Percentiles rank a stretch among this genome's conserved stretches.
Evolutionary conservation across 2,797 vertebrate species (phyloP).

Genomic region (Oreochromis grahami): DNA sequence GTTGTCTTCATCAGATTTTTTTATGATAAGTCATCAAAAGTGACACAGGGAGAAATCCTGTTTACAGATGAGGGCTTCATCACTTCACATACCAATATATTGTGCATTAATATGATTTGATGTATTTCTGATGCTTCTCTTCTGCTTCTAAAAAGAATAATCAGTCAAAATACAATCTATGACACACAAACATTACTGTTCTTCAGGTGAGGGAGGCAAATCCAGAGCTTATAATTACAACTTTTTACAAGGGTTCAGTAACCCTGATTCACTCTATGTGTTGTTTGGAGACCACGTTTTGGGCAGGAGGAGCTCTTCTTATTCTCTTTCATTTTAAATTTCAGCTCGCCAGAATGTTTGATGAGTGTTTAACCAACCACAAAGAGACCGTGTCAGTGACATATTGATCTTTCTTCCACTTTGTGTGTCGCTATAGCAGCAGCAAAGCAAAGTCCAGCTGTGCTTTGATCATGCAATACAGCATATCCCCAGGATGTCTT

Average conservation of each 20-base stretch:
- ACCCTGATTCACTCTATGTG: neutral
- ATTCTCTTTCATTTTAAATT: too few relatives aligned
- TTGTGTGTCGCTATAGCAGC: neutral
- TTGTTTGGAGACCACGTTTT: conserved; percentile 4
- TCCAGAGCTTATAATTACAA: neutral
- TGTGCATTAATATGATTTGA: neutral
- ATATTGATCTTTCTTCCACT: neutral
- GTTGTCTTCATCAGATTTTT: neutral
- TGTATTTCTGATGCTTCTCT: neutral
- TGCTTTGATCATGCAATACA: neutral
- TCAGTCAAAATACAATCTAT: neutral
- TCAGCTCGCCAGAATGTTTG: neutral
- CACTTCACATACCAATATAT: neutral
- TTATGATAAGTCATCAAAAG: neutral
- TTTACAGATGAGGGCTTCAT: neutral
- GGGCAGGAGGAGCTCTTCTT: neutral
- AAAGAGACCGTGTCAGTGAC: neutral
- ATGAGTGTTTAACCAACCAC: neutral
- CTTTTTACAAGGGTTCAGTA: neutral
- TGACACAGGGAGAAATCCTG: neutral
- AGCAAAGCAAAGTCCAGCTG: neutral
- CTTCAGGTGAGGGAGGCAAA: neutral
- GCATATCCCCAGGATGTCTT: neutral
- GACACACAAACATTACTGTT: neutral
- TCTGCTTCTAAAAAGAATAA: neutral